phyloP scores from a whole-genome alignment of 2,113 vertebrate genomes.

The Nerophis lumbriciformis region DNA sequence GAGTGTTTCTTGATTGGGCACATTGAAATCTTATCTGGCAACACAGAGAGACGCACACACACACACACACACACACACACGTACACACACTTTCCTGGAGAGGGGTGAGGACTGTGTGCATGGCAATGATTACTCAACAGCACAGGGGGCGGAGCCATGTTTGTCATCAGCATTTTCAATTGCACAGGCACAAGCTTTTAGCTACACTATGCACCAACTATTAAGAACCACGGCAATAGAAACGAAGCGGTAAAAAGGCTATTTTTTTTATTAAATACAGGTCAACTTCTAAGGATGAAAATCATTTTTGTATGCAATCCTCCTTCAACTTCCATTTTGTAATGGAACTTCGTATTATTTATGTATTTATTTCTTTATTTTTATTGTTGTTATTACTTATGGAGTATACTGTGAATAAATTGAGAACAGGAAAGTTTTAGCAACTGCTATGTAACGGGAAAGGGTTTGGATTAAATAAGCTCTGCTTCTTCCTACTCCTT shows the following conservation, averaged over 20 bases:
- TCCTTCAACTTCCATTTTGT: no score
- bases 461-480: no score
- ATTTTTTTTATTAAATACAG: background rate
- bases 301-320: no score
- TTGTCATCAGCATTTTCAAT: constrained; percentile 17
- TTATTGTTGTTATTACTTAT: no score
- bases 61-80: constrained; percentile 23
- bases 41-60: background rate
- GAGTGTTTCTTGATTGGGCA: constrained; percentile 30
- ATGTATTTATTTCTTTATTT: no score
- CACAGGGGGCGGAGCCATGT: constrained; percentile 3
- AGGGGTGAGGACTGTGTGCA: background rate
- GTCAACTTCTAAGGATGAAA: no score
- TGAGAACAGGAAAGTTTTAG: no score
- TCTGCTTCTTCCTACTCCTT: no score
- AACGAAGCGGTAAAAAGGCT: background rate
- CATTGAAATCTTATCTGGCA: constrained; percentile 15
- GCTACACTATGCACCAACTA: constrained; percentile 11
- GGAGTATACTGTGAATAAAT: no score
- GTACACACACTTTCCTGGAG: constrained; percentile 27
- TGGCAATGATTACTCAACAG: constrained; percentile 32
- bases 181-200: background rate
- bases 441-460: no score
- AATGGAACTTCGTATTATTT: no score
- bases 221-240: background rate